Conservation (phyloP, 2,888 invertebrate species). For the Gastrophysa polygoni region DNA sequence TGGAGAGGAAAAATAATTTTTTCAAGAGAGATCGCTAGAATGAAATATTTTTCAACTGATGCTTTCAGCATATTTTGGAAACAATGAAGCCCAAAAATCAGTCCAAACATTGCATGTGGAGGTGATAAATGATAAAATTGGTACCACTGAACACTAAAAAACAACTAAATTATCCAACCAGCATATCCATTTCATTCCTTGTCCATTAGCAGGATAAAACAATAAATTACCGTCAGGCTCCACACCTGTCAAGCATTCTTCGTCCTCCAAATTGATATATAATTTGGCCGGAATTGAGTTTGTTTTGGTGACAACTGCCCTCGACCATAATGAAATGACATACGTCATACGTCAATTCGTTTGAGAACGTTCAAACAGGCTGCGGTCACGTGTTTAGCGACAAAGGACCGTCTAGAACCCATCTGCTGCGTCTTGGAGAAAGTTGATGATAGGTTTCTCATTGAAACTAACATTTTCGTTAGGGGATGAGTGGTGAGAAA, state of each 20-base stretch:
- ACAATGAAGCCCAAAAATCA: no score
- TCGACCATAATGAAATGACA: slow-evolving; percentile 13
- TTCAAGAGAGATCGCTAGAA: no score
- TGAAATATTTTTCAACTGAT: no score
- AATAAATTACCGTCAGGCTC: background rate
- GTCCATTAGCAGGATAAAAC: slow-evolving; percentile 8
- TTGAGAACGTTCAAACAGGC: slow-evolving; percentile 2
- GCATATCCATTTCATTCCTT: background rate
- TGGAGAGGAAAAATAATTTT: no score
- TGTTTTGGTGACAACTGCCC: slow-evolving; percentile 20
- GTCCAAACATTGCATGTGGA: no score
- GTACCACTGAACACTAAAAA: background rate
- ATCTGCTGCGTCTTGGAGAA: slow-evolving; percentile 7
- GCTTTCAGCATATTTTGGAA: no score
- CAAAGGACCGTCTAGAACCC: slow-evolving; percentile 10
- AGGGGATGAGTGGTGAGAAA: no score
- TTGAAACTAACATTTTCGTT: no score
- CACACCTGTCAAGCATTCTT: slow-evolving; percentile 15
- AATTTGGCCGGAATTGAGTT: slow-evolving; percentile 17
- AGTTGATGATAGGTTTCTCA: background rate
- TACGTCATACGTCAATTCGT: slow-evolving; percentile 10
- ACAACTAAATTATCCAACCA: background rate
- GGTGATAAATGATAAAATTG: background rate
- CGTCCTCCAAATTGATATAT: slow-evolving; percentile 16
- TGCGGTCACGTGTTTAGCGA: slow-evolving; percentile 14